Evolutionary conservation across 1,140 invertebrate genomes (phyloP).

Genomic region (Samia ricini): DNA sequence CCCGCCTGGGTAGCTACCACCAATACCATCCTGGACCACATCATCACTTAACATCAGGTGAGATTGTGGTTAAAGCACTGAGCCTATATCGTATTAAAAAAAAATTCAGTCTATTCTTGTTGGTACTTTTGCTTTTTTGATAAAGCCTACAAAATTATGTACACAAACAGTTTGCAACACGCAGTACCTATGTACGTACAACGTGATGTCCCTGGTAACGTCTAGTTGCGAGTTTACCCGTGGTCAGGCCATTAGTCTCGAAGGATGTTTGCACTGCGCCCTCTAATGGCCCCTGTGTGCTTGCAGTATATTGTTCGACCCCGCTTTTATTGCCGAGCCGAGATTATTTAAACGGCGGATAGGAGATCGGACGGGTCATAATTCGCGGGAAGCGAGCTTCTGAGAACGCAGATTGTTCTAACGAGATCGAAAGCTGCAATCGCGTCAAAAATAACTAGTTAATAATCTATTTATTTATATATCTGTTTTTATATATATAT

Average conservation of each 20-base stretch:
- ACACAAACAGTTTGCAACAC: background rate
- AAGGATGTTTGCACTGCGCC: conserved; percentile 31
- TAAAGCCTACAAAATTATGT: background rate
- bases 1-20: too few species aligned
- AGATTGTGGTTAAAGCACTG: too few species aligned
- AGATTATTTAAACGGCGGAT: conserved; percentile 44
- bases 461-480: background rate
- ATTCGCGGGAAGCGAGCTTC: conserved; percentile 24
- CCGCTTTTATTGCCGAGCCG: conserved; percentile 41
- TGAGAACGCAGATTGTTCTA: conserved; percentile 16
- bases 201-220: background rate
- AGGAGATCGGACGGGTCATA: conserved; percentile 27
- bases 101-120: too few species aligned
- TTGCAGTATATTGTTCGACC: conserved; percentile 36
- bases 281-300: conserved; percentile 30
- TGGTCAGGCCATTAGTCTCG: conserved; percentile 14
- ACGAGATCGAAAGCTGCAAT: conserved; percentile 25
- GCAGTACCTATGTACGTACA: too few species aligned
- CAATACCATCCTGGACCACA: too few species aligned
- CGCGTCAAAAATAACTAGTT: background rate
- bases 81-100: too few species aligned
- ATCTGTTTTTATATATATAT: background rate
- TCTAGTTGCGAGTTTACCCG: conserved; percentile 8
- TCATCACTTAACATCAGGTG: too few species aligned
- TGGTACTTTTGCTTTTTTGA: background rate